Evolutionary conservation across 2,113 vertebrate species (phyloP), one percentile per base, ranked within the genome.

Genomic region (Boleophthalmus pectinirostris): DNA sequence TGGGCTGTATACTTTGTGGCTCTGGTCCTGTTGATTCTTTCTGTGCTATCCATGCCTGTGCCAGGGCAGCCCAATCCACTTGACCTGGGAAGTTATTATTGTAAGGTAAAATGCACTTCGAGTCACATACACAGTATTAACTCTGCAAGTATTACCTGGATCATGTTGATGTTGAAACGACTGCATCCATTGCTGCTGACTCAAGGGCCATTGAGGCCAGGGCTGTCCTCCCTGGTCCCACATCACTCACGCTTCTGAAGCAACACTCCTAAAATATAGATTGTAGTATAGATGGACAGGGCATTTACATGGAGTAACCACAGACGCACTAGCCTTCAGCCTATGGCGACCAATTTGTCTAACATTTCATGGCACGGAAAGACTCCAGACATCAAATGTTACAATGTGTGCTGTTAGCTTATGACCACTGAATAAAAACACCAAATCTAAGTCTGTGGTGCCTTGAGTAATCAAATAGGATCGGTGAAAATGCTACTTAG

Each of bases 141-240:
- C 12, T 64, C 8, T 20, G 10, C 33, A 43, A 25, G 56, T 24
- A 12, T 24, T 64, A 35, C 98, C 95, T 94, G 98, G 98, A 90
- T 99, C 97, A 81, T 99, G 98, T 77, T 98, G 96, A 89, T 99
- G 97, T 85, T 99, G 97, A 89, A 99, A 99, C 33, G 97, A 98
- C 92, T 99, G 97, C 96, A 99, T 98, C 98, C 98, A 99, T 69
- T 99, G 98, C 82, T 99, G 98, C 79, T 99, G 98, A 91, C 97
- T 97, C 92, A 99, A 90, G 88, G 98, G 98, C 98, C 98, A 99
- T 78, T 99, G 98, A 83, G 97, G 97, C 98, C 98, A 99, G 91
- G 97, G 97, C 74, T 99, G 97, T 90, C 97, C 96, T 93, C 97
- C 96, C 96, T 99, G 98, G 93, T 99, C 98, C 98, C 98, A 99